phyloP scores from a whole-genome alignment of 2,113 vertebrate species.

The Spizaetus ornatus region DNA sequence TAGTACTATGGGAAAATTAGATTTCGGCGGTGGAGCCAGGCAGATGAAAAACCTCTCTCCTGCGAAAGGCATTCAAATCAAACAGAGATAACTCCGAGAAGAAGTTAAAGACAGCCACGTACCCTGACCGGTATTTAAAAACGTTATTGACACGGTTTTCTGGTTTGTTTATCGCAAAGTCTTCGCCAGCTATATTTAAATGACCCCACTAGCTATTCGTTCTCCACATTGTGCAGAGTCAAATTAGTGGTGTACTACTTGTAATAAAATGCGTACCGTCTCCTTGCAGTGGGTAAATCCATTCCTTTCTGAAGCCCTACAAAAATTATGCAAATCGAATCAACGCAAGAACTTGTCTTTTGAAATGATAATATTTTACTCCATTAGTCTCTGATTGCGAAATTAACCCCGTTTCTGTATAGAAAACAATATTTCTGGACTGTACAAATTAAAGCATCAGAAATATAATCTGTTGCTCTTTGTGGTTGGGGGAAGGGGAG shows the following conservation, averaged over 20 bases:
- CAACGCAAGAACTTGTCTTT: constrained; percentile 47
- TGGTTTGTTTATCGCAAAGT: neutral
- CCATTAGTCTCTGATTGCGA: constrained; percentile 32
- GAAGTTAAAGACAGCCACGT: neutral
- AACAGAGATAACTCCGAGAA: neutral
- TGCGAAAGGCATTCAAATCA: neutral
- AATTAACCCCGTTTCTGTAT: constrained; percentile 19
- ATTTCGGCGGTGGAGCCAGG: constrained; percentile 14
- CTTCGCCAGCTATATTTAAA: constrained; percentile 35
- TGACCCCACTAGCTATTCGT: neutral
- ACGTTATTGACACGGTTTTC: neutral
- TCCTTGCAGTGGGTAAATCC: constrained; percentile 28
- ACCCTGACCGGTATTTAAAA: neutral
- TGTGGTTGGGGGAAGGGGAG: neutral
- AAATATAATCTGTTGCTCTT: neutral
- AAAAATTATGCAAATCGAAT: constrained; percentile 65
- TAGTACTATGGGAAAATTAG: constrained; percentile 37
- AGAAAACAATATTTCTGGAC: constrained; percentile 8
- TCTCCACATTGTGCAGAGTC: neutral
- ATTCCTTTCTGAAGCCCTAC: neutral
- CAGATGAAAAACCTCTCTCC: neutral
- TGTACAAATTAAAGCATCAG: neutral
- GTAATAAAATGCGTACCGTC: constrained; percentile 23
- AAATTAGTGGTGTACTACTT: constrained; percentile 12
- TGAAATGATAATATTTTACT: constrained; percentile 59